Percentiles rank a stretch among this genome's conserved stretches.
These are phyloP conservation scores for Thera britannica DNA, from an alignment of 2,888 invertebrate species.

Conservation along the genomic window DNA sequence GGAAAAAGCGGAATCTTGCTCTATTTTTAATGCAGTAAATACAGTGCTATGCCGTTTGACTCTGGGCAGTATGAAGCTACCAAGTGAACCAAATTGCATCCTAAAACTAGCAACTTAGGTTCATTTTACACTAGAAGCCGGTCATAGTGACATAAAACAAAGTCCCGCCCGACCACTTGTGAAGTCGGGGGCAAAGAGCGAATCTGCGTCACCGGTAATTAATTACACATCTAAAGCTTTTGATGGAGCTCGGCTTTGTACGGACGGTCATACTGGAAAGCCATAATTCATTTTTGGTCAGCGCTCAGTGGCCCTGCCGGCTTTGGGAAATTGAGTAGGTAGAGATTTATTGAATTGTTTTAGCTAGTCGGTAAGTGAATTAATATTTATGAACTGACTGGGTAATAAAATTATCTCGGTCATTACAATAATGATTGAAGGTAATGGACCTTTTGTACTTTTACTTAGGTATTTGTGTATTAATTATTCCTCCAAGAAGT, in stretches of 20 bases:
- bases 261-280: conserved; percentile 53
- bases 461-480: too few relatives aligned
- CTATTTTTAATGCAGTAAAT: too few relatives aligned
- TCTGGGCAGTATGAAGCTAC: too few relatives aligned
- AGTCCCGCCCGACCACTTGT: conserved; percentile 52
- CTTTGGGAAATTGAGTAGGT: conserved; percentile 47
- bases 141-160: conserved; percentile 27
- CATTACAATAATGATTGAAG: too few relatives aligned
- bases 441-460: too few relatives aligned
- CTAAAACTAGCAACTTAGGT: background rate
- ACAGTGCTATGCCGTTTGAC: background rate
- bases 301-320: conserved; percentile 13
- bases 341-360: conserved; percentile 14
- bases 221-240: conserved; percentile 80
- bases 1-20: too few relatives aligned
- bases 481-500: too few relatives aligned
- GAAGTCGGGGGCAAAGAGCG: conserved; percentile 67
- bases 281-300: conserved; percentile 54
- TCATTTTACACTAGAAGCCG: conserved; percentile 1
- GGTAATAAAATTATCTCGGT: too few relatives aligned
- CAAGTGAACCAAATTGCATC: background rate
- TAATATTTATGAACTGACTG: too few relatives aligned
- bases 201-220: conserved; percentile 74
- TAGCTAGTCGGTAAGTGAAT: too few relatives aligned
- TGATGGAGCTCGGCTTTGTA: conserved; percentile 64